Evolutionary conservation across 30 jellyfish, hydroid and myxozoan species (phyloP).

Genomic region (Hydra vulgaris): DNA sequence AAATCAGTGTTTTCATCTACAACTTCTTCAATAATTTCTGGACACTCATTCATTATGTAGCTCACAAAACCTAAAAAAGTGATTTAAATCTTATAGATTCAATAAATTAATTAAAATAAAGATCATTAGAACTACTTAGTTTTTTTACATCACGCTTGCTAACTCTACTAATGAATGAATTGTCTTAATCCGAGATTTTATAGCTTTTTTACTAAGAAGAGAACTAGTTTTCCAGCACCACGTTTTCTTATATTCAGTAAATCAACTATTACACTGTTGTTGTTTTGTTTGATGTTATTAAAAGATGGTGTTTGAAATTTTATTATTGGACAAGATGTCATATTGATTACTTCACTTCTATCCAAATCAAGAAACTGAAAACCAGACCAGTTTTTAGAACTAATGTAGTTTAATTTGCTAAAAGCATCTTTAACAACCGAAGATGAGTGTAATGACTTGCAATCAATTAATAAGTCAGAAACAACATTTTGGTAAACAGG

Average conservation of each 20-base stretch:
- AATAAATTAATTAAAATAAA: too few species aligned
- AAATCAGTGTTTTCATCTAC: neutral
- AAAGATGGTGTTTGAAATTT: neutral
- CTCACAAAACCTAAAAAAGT: neutral
- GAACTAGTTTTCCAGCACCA: constrained; percentile 8
- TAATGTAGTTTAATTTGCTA: neutral
- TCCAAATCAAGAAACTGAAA: neutral
- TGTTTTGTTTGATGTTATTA: neutral
- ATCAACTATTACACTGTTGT: neutral
- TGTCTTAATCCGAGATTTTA: constrained; percentile 5
- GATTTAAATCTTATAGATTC: neutral
- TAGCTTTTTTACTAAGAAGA: constrained; percentile 3
- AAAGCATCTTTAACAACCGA: constrained; percentile 3
- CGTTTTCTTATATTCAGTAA: neutral
- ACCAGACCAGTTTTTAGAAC: neutral
- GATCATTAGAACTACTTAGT: neutral
- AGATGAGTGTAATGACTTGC: neutral
- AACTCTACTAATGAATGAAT: neutral
- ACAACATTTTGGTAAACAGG: neutral
- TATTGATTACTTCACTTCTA: neutral
- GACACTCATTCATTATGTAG: neutral
- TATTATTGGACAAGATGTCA: neutral
- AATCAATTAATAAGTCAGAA: neutral
- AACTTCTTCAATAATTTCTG: neutral
- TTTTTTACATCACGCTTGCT: neutral